Conservation (phyloP, 35 echinoderm and acorn worm species). For the Patiria miniata region DNA sequence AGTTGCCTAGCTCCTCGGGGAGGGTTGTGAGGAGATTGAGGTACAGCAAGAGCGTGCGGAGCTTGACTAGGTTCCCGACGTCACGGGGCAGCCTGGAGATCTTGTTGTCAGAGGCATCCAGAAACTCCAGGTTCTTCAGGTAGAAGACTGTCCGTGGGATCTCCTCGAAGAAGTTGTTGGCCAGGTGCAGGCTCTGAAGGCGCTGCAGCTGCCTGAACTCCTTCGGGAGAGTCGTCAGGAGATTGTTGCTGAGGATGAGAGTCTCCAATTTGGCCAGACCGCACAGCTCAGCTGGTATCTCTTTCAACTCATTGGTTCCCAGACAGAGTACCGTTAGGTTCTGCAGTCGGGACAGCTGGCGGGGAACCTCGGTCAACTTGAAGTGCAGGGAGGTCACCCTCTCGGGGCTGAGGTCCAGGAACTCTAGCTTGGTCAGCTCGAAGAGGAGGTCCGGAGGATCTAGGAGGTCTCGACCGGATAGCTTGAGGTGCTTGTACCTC, state of each 20-base stretch:
- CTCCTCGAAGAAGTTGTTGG: conserved; percentile 84
- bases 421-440: conserved; percentile 69
- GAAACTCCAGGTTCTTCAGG: conserved; percentile 74
- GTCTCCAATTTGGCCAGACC: conserved; percentile 74
- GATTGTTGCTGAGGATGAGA: conserved; percentile 90
- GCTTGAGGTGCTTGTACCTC: conserved; percentile 68
- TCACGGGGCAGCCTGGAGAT: conserved; percentile 53
- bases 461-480: conserved; percentile 67
- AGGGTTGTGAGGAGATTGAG: conserved; percentile 75
- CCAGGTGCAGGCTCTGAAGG: conserved; percentile 81
- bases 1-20: conserved; percentile 72
- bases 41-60: conserved; percentile 64
- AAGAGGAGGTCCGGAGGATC: conserved; percentile 68
- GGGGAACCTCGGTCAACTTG: conserved; percentile 58
- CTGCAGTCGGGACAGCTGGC: conserved; percentile 44
- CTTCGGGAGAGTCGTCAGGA: conserved; percentile 69
- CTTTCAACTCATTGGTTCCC: conserved; percentile 85
- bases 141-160: conserved; percentile 70
- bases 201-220: conserved; percentile 58
- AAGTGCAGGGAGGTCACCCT: conserved; percentile 67
- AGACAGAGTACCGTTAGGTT: conserved; percentile 79
- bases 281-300: conserved; percentile 66
- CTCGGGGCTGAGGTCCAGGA: conserved; percentile 86
- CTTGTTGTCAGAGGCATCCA: conserved; percentile 89
- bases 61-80: conserved; percentile 48